Percentiles rank a stretch among this genome's conserved stretches.
Evolutionary conservation across 2,888 invertebrate species (phyloP).

Genomic region (Apomyelois bistriatella): DNA sequence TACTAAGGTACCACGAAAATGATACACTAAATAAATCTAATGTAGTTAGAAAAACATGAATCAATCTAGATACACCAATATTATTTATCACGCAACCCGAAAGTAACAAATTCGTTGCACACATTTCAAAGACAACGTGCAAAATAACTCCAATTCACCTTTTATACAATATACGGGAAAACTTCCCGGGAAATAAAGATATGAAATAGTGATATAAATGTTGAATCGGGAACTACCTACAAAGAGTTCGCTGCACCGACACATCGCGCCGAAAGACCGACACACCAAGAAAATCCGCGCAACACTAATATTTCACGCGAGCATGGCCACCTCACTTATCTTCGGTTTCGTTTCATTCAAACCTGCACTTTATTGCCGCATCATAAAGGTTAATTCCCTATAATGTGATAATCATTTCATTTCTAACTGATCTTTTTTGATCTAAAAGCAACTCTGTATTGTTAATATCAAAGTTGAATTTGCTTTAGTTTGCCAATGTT

Average conservation of each 20-base stretch:
- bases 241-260: constrained; percentile 28
- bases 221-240: constrained; percentile 40
- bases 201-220: constrained; percentile 29
- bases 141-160: constrained; percentile 10
- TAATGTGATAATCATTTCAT: constrained; percentile 32
- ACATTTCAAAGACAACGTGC: constrained; percentile 6
- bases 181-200: constrained; percentile 10
- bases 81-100: too few relatives aligned
- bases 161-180: constrained; percentile 4
- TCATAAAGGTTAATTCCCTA: constrained; percentile 32
- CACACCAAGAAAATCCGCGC: constrained; percentile 55
- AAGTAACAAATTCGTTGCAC: constrained; percentile 5
- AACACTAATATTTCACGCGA: constrained; percentile 67
- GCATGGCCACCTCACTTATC: constrained; percentile 60
- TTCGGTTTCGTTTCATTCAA: constrained; percentile 41
- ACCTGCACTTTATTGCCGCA: constrained; percentile 27
- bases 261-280: constrained; percentile 33
- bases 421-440: constrained; percentile 27
- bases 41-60: too few relatives aligned
- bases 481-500: constrained; percentile 25
- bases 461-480: constrained; percentile 29
- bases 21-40: too few relatives aligned
- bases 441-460: constrained; percentile 34
- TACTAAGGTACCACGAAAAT: too few relatives aligned
- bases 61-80: too few relatives aligned